Percentiles rank a stretch among this genome's conserved stretches.
These are phyloP conservation scores for Brachyhypopomus occidentalis DNA, from an alignment of 2,113 vertebrate species.

Conservation along the genomic window DNA sequence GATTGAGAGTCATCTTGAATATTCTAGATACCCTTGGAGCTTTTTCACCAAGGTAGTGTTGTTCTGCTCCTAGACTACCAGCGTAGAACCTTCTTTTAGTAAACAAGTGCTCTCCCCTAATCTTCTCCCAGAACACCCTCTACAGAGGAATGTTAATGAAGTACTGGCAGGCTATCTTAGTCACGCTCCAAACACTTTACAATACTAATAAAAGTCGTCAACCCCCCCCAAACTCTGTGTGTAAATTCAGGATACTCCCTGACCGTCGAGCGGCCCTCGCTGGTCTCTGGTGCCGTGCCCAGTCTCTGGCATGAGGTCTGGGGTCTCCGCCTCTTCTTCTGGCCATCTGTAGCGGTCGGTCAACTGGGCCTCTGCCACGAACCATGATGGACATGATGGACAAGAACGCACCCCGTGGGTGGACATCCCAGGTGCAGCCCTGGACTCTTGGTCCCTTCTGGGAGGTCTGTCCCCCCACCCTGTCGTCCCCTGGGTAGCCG, in stretches of 20 bases:
- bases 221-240: slow-evolving; percentile 4
- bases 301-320: slow-evolving; percentile 30
- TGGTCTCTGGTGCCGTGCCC: slow-evolving; percentile 19
- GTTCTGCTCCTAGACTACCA: not conserved
- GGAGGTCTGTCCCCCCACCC: slow-evolving; percentile 25
- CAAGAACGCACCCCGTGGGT: not conserved
- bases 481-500: slow-evolving; percentile 6
- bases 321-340: slow-evolving; percentile 22
- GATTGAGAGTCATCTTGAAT: not conserved
- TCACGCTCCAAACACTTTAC: slow-evolving; percentile 56
- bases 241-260: slow-evolving; percentile 41
- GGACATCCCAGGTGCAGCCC: slow-evolving; percentile 39
- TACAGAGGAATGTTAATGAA: slow-evolving; percentile 63
- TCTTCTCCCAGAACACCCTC: slow-evolving; percentile 6
- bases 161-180: slow-evolving; percentile 56
- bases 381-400: slow-evolving; percentile 1
- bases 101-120: slow-evolving; percentile 37
- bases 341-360: too few relatives aligned
- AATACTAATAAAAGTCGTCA: slow-evolving; percentile 29
- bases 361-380: not conserved
- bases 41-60: not conserved
- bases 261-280: slow-evolving; percentile 30
- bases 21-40: too few relatives aligned
- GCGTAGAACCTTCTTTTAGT: too few relatives aligned
- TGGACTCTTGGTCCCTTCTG: not conserved